phyloP scores from a whole-genome alignment of 2,797 vertebrate species.

The Enteromius unitaeniatus region DNA sequence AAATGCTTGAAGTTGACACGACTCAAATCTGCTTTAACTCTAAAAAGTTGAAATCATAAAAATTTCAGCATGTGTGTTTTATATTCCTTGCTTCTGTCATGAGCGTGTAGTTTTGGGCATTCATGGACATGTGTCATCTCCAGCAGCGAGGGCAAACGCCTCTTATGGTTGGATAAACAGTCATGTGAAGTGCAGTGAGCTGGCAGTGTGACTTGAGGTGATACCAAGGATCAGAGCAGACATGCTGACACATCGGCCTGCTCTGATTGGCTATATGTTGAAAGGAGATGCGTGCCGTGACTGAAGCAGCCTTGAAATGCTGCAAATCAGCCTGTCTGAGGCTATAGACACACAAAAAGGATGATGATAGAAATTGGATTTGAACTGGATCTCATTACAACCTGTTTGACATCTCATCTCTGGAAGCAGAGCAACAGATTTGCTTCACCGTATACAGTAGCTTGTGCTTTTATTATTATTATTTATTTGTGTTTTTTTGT shows the following conservation, averaged over 20 bases:
- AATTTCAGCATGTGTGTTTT: conserved; percentile 5
- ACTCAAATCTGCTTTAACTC: neutral
- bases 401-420: neutral
- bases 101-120: conserved; percentile 16
- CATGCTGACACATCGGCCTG: conserved; percentile 14
- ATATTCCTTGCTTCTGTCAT: conserved; percentile 11
- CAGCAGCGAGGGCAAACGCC: conserved; percentile 13
- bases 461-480: neutral
- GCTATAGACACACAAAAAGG: conserved; percentile 19
- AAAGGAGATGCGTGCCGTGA: conserved; percentile 16
- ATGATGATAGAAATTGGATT: conserved; percentile 38
- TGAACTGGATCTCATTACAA: conserved; percentile 26
- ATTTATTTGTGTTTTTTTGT: neutral
- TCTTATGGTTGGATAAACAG: conserved; percentile 35
- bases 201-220: conserved; percentile 41
- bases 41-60: neutral
- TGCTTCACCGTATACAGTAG: neutral
- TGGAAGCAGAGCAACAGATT: neutral
- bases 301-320: conserved; percentile 23
- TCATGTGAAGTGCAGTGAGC: neutral
- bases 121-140: conserved; percentile 3
- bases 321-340: conserved; percentile 34
- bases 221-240: conserved; percentile 39
- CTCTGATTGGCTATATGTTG: conserved; percentile 9
- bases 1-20: neutral